Base-by-base conservation (phyloP, 2,888 invertebrate species). In the Dorcus parallelipipedus region DNA sequence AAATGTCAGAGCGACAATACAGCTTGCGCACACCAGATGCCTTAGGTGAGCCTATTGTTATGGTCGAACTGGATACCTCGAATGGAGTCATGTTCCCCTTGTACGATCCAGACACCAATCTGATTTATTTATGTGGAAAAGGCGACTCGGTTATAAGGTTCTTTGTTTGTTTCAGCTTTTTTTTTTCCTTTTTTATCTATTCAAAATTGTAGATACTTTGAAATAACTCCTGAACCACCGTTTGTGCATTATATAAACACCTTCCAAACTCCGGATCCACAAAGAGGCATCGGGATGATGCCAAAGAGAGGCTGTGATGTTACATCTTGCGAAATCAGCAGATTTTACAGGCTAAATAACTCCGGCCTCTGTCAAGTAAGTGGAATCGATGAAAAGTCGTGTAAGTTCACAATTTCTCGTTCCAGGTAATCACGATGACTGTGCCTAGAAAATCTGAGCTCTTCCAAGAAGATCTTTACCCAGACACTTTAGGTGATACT, bases 1-100 rank as follows among this genome's bases (percentile, higher is more conserved):
- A 95, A 76, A 94, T 97, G 89, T 97, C 97, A 48, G 98, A 99
- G 80, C 84, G 99, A 51, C 97, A 99, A 78, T 99, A 98, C 82
- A 93, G 96, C 50, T 83, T 99, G 63, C 87, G 98, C 70, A 93
- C 93, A 1, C 94, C 94, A 8, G 93, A 93, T 76, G 91, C 91
- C 68, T 82, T 95, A 33, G 84, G 82, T 65, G 93, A 94, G 76
- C 94, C 95, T 20, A 93, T 95, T 70, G 92, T 93, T 33, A 94
- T 94, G 83, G 94, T 94, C 49, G 94, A 95, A 82, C 83, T 95
- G 71, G 95, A 95, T 80, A 94, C 95, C 43, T 95, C 95, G 70
- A 96, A 97, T 79, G 97, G 97, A 55, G 95, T 97, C 63, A 91
- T 97, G 89, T 95, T 97, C 80, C 97, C 97, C 10, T 85, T 95